These are phyloP conservation scores for Caenorhabditis brenneri DNA, from an alignment of 1,140 invertebrate genomes.

Conservation along the genomic window DNA sequence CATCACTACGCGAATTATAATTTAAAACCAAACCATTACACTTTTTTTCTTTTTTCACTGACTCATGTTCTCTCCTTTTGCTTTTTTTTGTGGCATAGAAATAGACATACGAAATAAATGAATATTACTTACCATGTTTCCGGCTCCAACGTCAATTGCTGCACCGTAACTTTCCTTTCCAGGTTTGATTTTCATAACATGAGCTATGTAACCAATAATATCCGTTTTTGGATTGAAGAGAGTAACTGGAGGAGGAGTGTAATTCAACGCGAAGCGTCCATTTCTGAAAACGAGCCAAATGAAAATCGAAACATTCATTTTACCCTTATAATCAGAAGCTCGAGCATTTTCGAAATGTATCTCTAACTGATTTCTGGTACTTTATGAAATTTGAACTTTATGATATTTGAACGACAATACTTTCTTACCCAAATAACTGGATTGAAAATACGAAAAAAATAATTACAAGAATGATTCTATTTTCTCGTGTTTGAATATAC, in stretches of 20 bases:
- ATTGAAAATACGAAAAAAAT: too few species aligned
- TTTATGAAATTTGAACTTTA: too few species aligned
- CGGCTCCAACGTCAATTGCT: neutral
- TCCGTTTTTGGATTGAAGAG: neutral
- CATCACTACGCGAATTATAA: slow-evolving; percentile 24
- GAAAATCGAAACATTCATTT: too few species aligned
- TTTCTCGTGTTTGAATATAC: too few species aligned
- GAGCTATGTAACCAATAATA: neutral
- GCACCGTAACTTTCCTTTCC: neutral
- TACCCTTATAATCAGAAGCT: too few species aligned
- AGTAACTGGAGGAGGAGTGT: neutral
- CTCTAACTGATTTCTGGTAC: too few species aligned
- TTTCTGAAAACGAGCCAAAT: neutral
- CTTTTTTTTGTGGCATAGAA: neutral
- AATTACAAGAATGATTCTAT: too few species aligned
- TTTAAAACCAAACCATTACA: neutral
- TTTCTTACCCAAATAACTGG: too few species aligned
- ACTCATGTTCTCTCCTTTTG: neutral
- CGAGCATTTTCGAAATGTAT: too few species aligned
- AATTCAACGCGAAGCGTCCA: neutral
- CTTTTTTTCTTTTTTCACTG: neutral
- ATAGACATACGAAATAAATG: neutral
- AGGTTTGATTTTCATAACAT: neutral
- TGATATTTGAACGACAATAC: too few species aligned
- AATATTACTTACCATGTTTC: neutral